Base-by-base conservation (phyloP, 2,113 vertebrate genomes). In the Tretioscincus oriximinensis region DNA sequence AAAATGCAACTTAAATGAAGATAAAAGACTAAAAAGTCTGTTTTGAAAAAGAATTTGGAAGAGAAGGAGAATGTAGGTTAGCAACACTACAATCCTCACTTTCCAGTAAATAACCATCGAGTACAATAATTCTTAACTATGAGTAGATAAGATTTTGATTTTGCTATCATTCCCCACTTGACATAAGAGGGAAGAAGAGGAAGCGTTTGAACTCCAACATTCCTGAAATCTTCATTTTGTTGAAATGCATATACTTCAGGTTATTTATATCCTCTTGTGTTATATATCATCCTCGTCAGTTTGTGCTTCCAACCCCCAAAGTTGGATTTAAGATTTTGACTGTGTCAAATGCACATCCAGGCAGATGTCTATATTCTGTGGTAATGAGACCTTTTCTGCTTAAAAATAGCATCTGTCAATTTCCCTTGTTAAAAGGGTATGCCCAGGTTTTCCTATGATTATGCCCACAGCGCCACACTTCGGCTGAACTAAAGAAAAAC, bases 381-480 rank as follows among this genome's bases (percentile, higher is more conserved):
- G 74, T 16, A 71, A 11, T 72, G 73, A 89, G 80, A 58, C 73
- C 75, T 60, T 63, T 75, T 74, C 6, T 10, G 61, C 79, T 81
- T 81, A 85, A 90, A 90, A 31, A 73, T 77, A 66, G 81, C 75
- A 51, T 76, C 78, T 83, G 60, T 72, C 84, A 41, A 10, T 54
- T 51, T 83, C 49, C 86, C 65, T 76, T 67, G 76, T 58, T 21
- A 54, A 75, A 71, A 0, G 0, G 26, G 2, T 0, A 66, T n/a
- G 10, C 45, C 68, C 58, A 8, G 21, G 49, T 0, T 4, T 75
- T 77, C 67, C 74, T 73, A 82, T 92, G 82, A 68, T 84, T 54
- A 84, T 82, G 86, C 86, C 90, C 93, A 90, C 47, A 94, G 93
- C 92, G 95, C 94, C 95, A 95, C 93, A 90, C 2, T 45, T 94